Conservation (phyloP, 2,113 vertebrate genomes). For the Phrynocephalus versicolor region DNA sequence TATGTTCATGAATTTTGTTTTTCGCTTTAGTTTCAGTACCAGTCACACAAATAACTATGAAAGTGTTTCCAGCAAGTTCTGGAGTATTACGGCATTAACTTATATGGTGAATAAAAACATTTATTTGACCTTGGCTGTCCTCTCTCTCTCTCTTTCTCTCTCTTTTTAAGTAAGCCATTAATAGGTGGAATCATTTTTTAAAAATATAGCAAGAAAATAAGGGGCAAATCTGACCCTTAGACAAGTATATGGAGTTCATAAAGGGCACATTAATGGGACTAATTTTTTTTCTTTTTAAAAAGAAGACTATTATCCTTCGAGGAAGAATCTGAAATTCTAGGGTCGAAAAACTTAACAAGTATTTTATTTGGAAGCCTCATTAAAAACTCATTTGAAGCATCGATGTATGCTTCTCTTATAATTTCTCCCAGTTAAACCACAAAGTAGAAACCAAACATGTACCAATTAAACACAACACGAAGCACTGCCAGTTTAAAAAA, state of each 20-base stretch:
- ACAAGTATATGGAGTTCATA: neutral
- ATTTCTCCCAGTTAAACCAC: neutral
- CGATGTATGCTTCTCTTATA: neutral
- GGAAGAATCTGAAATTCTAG: neutral
- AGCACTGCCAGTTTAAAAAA: neutral
- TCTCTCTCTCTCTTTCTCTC: neutral
- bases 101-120: slow-evolving; percentile 8
- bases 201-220: neutral
- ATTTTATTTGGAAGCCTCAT: slow-evolving; percentile 9
- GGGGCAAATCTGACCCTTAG: neutral
- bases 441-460: neutral
- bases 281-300: slow-evolving; percentile 9
- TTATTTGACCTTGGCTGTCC: slow-evolving; percentile 30
- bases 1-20: slow-evolving; percentile 16
- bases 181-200: slow-evolving; percentile 11
- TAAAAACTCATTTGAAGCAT: slow-evolving; percentile 18
- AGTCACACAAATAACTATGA: slow-evolving; percentile 12
- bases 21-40: neutral
- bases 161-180: slow-evolving; percentile 9
- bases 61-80: slow-evolving; percentile 5
- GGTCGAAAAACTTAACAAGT: slow-evolving; percentile 8
- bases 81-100: slow-evolving; percentile 2
- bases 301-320: neutral
- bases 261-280: neutral
- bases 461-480: neutral